Conservation (phyloP, 2,797 vertebrate genomes). For the Vireo griseus region DNA sequence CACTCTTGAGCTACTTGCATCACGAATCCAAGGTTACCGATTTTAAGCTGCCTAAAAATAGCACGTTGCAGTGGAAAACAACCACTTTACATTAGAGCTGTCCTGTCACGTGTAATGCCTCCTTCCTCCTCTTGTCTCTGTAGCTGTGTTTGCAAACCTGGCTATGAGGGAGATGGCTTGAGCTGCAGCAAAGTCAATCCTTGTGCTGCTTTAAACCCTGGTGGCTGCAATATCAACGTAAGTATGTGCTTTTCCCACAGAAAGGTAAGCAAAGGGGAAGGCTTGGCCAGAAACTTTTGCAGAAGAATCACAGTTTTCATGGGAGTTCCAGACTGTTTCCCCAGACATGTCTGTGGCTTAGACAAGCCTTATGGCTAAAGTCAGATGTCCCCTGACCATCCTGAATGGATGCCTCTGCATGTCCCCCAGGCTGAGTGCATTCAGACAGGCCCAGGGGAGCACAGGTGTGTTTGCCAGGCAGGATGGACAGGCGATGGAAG, state of each 20-base stretch:
- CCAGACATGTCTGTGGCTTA: fast-evolving
- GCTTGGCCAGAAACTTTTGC: background rate
- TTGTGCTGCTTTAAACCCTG: constrained; percentile 72
- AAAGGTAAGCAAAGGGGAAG: background rate
- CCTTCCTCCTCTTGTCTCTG: background rate
- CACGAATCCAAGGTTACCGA: background rate
- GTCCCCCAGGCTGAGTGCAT: constrained; percentile 84
- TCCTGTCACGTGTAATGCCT: background rate
- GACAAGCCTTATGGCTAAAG: background rate
- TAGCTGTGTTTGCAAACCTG: constrained; percentile 89
- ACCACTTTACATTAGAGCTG: background rate
- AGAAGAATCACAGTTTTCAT: background rate
- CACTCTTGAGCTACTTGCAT: background rate
- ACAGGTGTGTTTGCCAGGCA: constrained; percentile 80
- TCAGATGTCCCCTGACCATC: background rate
- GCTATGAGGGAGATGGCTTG: constrained; percentile 86
- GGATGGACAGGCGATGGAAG: constrained; percentile 86
- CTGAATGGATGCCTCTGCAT: background rate
- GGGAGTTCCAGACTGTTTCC: background rate
- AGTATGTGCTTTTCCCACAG: constrained; percentile 1
- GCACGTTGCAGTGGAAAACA: background rate
- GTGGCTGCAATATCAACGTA: constrained; percentile 83
- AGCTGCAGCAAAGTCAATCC: constrained; percentile 81
- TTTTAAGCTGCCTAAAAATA: constrained; percentile 9
- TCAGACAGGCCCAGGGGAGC: constrained; percentile 65